phyloP scores from a whole-genome alignment of 2,797 vertebrate genomes.

The Molossus alvarezi region DNA sequence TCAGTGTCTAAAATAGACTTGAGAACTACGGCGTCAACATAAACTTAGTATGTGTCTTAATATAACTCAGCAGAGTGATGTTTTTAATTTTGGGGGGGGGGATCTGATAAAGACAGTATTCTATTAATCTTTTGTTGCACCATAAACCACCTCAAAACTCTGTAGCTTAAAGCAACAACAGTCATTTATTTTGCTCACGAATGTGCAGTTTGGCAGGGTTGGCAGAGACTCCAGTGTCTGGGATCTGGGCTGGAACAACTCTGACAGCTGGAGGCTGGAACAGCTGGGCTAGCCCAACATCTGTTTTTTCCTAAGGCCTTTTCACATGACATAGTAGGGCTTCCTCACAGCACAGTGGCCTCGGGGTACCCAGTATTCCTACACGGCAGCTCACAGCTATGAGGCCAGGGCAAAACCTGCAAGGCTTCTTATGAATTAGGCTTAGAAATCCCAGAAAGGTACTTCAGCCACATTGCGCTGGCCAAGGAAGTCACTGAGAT shows the following conservation, averaged over 20 bases:
- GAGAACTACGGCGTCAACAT: neutral
- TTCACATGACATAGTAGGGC: neutral
- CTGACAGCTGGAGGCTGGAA: neutral
- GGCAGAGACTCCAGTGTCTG: neutral
- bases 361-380: neutral
- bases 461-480: neutral
- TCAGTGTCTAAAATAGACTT: neutral
- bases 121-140: neutral
- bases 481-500: neutral
- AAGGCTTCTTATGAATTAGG: neutral
- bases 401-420: neutral
- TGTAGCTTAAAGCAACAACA: neutral
- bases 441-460: neutral
- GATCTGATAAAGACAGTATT: neutral
- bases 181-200: neutral
- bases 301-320: neutral
- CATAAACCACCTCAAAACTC: neutral
- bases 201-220: neutral
- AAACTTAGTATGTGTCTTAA: conserved; percentile 20
- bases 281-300: neutral
- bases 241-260: neutral
- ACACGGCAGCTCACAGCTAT: neutral
- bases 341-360: neutral
- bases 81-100: neutral
- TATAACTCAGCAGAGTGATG: neutral